These are phyloP conservation scores for Lontra canadensis DNA, from an alignment of 2,113 vertebrate species.

Conservation along the genomic window DNA sequence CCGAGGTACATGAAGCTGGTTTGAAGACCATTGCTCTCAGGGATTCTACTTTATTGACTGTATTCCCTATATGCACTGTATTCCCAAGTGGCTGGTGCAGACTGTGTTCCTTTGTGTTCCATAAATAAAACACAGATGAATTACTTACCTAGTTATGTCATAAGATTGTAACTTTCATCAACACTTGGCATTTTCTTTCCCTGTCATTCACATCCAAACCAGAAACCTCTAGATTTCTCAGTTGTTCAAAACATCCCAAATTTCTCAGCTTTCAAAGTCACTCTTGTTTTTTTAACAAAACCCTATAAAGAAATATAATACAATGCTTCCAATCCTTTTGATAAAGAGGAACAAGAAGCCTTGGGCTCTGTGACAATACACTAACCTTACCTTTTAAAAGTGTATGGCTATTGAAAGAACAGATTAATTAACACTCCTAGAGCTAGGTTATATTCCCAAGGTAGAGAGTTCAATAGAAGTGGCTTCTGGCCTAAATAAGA, in stretches of 20 bases:
- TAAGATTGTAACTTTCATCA: neutral
- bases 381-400: constrained; percentile 58
- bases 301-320: neutral
- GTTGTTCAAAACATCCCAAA: neutral
- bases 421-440: constrained; percentile 57
- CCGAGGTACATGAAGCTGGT: neutral
- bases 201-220: neutral
- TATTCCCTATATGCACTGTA: neutral
- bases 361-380: neutral
- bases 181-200: neutral
- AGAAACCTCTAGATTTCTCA: neutral
- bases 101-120: neutral
- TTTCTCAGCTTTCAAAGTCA: constrained; percentile 33
- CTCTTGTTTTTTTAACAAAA: constrained; percentile 2
- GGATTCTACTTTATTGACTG: neutral
- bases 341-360: neutral
- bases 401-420: constrained; percentile 31
- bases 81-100: neutral
- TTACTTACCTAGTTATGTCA: neutral
- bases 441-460: constrained; percentile 33
- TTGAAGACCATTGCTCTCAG: neutral
- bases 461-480: neutral
- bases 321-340: neutral
- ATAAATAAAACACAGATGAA: neutral
- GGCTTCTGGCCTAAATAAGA: constrained; percentile 35